Base-by-base conservation (phyloP, 2,888 invertebrate genomes). In the Andrena dorsata region DNA sequence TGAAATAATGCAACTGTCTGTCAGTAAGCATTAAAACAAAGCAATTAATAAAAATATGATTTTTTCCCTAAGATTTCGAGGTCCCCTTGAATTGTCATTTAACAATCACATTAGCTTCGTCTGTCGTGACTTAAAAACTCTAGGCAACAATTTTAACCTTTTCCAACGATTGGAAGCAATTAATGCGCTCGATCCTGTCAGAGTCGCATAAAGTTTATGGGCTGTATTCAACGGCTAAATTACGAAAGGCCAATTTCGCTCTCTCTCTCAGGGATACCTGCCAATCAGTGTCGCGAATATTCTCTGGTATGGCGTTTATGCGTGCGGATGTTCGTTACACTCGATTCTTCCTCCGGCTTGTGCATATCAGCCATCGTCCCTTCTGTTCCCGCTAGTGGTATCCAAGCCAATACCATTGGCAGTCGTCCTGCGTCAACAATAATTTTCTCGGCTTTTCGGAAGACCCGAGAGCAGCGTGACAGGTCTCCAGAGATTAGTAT, bases 201-300 rank as follows among this genome's bases (percentile, higher is more conserved):
- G 13, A 53, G 68, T 56, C 56, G 63, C 77, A 56, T 79, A 58
- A 79, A 72, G 68, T 82, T 72, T 56, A 51, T 70, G 56, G 41
- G 58, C 56, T 35, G 56, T 47, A 35, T 30, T 56, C 13, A 56
- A 28, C 26, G 26, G 41, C 28, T 64, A 41, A 80, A 84, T 85
- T 84, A 84, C 76, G 76, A 53, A 84, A 85, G 74, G 23, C 47
- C 80, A 83, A 87, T 86, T 83, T 73, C 85, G 76, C 75, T 35
- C 30, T 56, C 30, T 56, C 85, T 61, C 83, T 23, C 23, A 20
- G 87, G 87, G 87, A 84, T 81, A 82, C 56, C 86, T 88, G 88
- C 72, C 88, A 88, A 88, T 88, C 88, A 88, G 86, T 88, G 86
- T 86, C 88, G 77, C 76, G 76, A 76, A 84, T 83, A 86, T 83